These are phyloP conservation scores for Tryphoninae sp. DNA, from an alignment of 2,888 invertebrate genomes.

Conservation along the genomic window DNA sequence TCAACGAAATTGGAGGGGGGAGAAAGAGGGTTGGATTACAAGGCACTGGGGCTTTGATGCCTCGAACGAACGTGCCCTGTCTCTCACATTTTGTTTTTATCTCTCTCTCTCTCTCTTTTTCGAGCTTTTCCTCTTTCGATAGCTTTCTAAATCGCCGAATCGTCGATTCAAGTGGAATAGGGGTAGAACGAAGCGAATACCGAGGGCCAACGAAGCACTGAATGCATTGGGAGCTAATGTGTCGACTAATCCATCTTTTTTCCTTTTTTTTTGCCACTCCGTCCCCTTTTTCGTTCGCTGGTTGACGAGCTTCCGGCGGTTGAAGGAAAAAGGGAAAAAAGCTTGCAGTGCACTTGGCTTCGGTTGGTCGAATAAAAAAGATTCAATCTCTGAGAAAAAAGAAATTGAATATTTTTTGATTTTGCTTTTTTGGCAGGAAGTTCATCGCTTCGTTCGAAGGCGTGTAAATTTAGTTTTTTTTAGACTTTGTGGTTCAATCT, in stretches of 20 bases:
- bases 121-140: too few species aligned
- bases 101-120: conserved; percentile 5
- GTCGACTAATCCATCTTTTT: conserved; percentile 40
- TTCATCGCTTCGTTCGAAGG: too few species aligned
- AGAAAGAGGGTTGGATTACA: conserved; percentile 26
- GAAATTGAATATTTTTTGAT: too few species aligned
- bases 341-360: background rate
- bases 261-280: background rate
- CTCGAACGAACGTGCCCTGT: conserved; percentile 29
- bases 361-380: too few species aligned
- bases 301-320: background rate
- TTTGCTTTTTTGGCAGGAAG: too few species aligned
- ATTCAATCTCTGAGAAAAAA: too few species aligned
- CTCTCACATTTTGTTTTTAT: conserved; percentile 28
- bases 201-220: conserved; percentile 20
- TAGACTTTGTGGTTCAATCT: too few species aligned
- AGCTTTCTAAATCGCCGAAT: conserved; percentile 6
- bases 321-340: background rate
- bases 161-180: conserved; percentile 6
- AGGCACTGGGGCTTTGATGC: conserved; percentile 49
- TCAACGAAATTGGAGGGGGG: conserved; percentile 43
- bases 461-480: too few species aligned
- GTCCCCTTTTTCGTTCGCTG: conserved; percentile 7
- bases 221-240: conserved; percentile 47
- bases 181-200: background rate